Evolutionary conservation across 1,140 invertebrate genomes (phyloP), one percentile per base, ranked within the genome.

Genomic region (Radopholus similis): DNA sequence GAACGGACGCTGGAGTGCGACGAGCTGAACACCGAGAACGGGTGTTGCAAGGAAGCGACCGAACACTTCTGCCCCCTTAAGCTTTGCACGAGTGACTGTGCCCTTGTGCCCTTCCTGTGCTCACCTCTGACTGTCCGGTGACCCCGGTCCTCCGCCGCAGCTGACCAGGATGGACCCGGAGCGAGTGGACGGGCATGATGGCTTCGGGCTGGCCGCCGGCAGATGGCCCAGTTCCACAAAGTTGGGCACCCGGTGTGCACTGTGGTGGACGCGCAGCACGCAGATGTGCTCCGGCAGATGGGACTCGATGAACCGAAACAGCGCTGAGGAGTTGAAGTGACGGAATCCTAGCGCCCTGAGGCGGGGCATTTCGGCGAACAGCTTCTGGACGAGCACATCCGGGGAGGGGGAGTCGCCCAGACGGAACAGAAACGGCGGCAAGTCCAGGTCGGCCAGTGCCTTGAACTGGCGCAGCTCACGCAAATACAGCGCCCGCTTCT

Each of bases 401-500:
- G 73, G 70, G 13, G 49, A 23, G n/a, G 51, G 56, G 21, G 64
- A n/a, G 35, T 75, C 63, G 56, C 44, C 30, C 21, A 75, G 38
- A 56, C 71, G 64, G 35, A 75, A 75, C 23, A 75, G 71, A 26
- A 74, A 75, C 8, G 73, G 73, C 4, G 73, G 73, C 30, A 75
- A 64, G 40, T 75, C 73, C 38, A 75, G 40, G 57, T 75, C 73
- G 23, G 23, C 73, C 8, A 73, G 58, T 40, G 51, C 44, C 18
- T 71, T 65, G 56, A 71, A 67, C 2, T 59, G 28, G n/a, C 13
- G 1, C 28, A 71, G 44, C 26, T 42, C 42, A 42, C 57, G 66
- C 35, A 71, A 49, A 55, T 71, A 71, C 32, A 51, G 67, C 35
- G 44, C 34, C 13, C 72, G 66, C 40, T 75, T 75, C 8, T 32